These are phyloP conservation scores for Drosophila lacicola DNA, from an alignment of 2,888 invertebrate genomes.

Conservation along the genomic window DNA sequence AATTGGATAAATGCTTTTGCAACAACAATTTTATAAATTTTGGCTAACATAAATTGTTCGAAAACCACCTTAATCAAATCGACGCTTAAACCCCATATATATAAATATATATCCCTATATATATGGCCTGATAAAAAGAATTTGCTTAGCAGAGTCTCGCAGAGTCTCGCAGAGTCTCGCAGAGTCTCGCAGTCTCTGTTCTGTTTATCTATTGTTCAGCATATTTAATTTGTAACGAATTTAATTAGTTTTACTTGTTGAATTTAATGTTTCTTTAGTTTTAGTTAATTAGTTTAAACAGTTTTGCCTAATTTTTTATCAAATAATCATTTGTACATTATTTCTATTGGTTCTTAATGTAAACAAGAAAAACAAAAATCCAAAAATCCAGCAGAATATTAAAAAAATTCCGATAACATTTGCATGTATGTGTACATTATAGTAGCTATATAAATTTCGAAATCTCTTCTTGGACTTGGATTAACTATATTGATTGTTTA, in stretches of 20 bases:
- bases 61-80: conserved; percentile 44
- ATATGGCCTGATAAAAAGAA: conserved; percentile 4
- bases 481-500: conserved; percentile 50
- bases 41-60: conserved; percentile 44
- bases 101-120: neutral
- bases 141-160: conserved; percentile 27
- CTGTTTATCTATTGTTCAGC: conserved; percentile 38
- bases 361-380: neutral
- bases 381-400: conserved; percentile 17
- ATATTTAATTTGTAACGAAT: conserved; percentile 60
- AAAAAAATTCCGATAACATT: conserved; percentile 26
- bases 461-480: conserved; percentile 28
- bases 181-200: conserved; percentile 42
- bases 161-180: no score
- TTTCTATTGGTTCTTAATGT: conserved; percentile 40
- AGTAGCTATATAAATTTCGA: conserved; percentile 27
- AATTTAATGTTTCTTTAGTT: conserved; percentile 69
- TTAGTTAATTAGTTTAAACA: conserved; percentile 52
- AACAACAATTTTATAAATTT: conserved; percentile 66
- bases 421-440: conserved; percentile 39
- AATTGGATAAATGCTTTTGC: conserved; percentile 74
- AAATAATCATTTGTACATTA: conserved; percentile 57
- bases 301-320: conserved; percentile 41
- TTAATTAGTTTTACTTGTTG: conserved; percentile 68
- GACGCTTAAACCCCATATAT: conserved; percentile 13